Evolutionary conservation across 2,888 invertebrate genomes (phyloP).

Genomic region (Gymnoscelis rufifasciata): DNA sequence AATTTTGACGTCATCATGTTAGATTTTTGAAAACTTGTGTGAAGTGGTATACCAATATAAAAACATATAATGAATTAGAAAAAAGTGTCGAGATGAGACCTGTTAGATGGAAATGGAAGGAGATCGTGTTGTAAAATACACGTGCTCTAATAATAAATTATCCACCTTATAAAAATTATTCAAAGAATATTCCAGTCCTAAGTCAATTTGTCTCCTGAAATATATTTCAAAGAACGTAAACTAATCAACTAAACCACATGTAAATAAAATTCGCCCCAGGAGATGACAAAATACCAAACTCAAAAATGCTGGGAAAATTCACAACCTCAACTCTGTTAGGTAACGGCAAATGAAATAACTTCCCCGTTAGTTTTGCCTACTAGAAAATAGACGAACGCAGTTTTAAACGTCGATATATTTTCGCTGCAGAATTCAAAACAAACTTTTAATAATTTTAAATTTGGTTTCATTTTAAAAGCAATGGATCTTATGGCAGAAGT

Average conservation of each 20-base stretch:
- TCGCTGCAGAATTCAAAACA: background rate
- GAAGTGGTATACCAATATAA: no score
- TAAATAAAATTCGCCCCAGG: background rate
- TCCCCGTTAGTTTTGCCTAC: slow-evolving; percentile 8
- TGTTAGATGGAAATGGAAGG: no score
- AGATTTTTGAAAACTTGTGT: no score
- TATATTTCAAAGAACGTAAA: no score
- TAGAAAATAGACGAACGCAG: slow-evolving; percentile 7
- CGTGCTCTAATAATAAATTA: no score
- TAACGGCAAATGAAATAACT: slow-evolving; percentile 14
- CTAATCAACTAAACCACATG: background rate
- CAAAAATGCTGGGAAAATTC: slow-evolving; percentile 7
- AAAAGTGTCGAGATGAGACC: no score
- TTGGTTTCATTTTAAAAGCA: background rate
- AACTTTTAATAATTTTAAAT: background rate
- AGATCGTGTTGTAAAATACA: no score
- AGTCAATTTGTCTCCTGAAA: no score
- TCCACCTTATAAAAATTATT: no score
- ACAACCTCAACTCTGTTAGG: slow-evolving; percentile 7
- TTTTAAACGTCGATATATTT: background rate
- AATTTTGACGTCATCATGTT: no score
- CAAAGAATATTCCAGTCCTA: no score
- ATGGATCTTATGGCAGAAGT: background rate
- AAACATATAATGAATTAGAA: no score
- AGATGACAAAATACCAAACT: slow-evolving; percentile 4